A percentile compares a stretch with the other conserved stretches of the same genome.
These are phyloP conservation scores for Chaitophorus viminalis DNA, from an alignment of 2,888 invertebrate species.

Conservation along the genomic window DNA sequence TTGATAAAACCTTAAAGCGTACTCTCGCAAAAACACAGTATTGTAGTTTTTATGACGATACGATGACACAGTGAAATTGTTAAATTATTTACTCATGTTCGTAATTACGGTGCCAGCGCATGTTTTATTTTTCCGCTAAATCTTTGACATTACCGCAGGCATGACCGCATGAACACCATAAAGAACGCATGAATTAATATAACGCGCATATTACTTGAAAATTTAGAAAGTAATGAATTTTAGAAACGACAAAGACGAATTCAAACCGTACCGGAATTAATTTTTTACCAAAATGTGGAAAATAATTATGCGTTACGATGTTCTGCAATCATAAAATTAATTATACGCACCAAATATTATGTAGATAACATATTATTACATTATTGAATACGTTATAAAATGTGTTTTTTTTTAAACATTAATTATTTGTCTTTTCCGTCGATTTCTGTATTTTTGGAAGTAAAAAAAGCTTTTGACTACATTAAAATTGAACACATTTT, in stretches of 20 bases:
- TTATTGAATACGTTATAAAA: no score
- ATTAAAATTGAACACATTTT: no score
- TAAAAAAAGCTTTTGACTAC: no score
- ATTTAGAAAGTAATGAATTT: not conserved
- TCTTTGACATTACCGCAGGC: not conserved
- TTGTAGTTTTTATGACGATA: not conserved
- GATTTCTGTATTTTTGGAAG: no score
- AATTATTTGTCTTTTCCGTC: no score
- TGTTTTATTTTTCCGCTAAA: not conserved
- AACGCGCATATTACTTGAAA: not conserved
- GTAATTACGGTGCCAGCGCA: not conserved
- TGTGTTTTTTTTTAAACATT: no score
- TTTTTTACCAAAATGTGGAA: not conserved
- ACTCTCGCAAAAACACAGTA: not conserved
- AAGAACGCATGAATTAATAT: not conserved
- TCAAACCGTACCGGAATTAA: not conserved
- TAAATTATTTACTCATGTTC: not conserved
- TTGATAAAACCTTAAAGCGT: not conserved
- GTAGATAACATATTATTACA: not conserved
- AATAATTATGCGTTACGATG: not conserved
- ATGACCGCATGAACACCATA: not conserved
- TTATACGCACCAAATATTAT: not conserved
- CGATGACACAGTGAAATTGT: not conserved
- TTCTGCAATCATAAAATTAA: not conserved
- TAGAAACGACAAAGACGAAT: not conserved